Base-by-base conservation (phyloP, 2,888 invertebrate species). In the Andricus quercusramuli region DNA sequence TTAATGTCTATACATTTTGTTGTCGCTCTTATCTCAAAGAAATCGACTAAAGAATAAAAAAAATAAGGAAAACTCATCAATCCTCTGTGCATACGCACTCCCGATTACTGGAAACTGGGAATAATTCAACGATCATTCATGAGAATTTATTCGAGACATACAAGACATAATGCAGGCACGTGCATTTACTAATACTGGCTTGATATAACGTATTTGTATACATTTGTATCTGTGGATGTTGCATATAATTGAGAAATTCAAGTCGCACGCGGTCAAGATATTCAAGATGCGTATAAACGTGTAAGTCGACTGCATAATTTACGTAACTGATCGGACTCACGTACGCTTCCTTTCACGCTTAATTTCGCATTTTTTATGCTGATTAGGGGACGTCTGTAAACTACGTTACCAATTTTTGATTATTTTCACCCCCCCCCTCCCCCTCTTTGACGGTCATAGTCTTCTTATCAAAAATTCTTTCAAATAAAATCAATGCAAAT, bases 81-180 rank as follows among this genome's bases (percentile, higher is more conserved):
- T 62, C 13, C 13, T 41, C 41, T 41, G 41, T 41, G 41, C 41
- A 41, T 41, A 41, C 41, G 41, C 41, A 41, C 13, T 41, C 2
- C 13, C 13, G 41, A 41, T 13, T 13, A 41, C 41, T 41, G 41
- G 41, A 41, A 41, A 41, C 64, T 64, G 2, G 74, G 66, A 79
- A 78, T 79, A 78, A 82, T 79, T 82, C 56, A 79, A 51, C 77
- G 74, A 79, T 82, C 56, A 70, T 32, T 62, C 32, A 77, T 51
- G 70, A 64, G n/a, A 67, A 81, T 81, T 81, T 81, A 81, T 78
- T 62, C 41, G 37, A 37, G 37, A 37, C 76, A 37, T 64, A 78
- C 32, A 51, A 44, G 66, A 51, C 56, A 78, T 41, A 29, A 56
- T 47, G 22, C 47, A 41, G 15, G 59, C 77, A 79, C 81, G 77